phyloP scores from a whole-genome alignment of 2,797 vertebrate genomes.

The Coregonus ussuriensis region DNA sequence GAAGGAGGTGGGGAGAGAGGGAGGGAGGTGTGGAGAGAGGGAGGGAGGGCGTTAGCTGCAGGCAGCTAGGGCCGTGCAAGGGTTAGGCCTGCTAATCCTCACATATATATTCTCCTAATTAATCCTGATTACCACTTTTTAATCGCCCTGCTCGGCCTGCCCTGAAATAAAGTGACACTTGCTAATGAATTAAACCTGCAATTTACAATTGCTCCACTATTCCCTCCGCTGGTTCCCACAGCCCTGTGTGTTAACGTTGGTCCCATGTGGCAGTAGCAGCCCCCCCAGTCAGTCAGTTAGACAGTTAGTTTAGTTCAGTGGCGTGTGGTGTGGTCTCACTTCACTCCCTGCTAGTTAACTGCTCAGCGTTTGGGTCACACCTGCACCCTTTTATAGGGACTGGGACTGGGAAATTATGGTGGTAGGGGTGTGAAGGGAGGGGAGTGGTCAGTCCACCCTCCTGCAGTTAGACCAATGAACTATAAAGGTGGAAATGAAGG shows the following conservation, averaged over 20 bases:
- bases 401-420: slow-evolving; percentile 55
- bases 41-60: slow-evolving; percentile 33
- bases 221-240: slow-evolving; percentile 33
- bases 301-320: slow-evolving; percentile 38
- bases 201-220: slow-evolving; percentile 65
- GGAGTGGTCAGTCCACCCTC: slow-evolving; percentile 45
- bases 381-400: slow-evolving; percentile 71
- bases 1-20: neutral
- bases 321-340: slow-evolving; percentile 63
- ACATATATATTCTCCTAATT: slow-evolving; percentile 79
- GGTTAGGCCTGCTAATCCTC: slow-evolving; percentile 74
- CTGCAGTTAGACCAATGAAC: slow-evolving; percentile 40
- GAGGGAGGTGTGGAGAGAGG: neutral
- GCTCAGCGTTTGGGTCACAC: slow-evolving; percentile 72
- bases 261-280: slow-evolving; percentile 54
- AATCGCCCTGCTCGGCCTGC: slow-evolving; percentile 71
- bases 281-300: slow-evolving; percentile 38
- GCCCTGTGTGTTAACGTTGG: slow-evolving; percentile 27
- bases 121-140: slow-evolving; percentile 80
- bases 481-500: slow-evolving; percentile 10
- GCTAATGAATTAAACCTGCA: slow-evolving; percentile 77
- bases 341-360: slow-evolving; percentile 67
- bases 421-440: slow-evolving; percentile 47
- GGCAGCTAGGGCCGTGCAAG: slow-evolving; percentile 43
- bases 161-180: slow-evolving; percentile 77